Percentiles rank a stretch among this genome's conserved stretches.
These are phyloP conservation scores for Chymomyza caudatula DNA, from an alignment of 2,888 invertebrate genomes.

Conservation along the genomic window DNA sequence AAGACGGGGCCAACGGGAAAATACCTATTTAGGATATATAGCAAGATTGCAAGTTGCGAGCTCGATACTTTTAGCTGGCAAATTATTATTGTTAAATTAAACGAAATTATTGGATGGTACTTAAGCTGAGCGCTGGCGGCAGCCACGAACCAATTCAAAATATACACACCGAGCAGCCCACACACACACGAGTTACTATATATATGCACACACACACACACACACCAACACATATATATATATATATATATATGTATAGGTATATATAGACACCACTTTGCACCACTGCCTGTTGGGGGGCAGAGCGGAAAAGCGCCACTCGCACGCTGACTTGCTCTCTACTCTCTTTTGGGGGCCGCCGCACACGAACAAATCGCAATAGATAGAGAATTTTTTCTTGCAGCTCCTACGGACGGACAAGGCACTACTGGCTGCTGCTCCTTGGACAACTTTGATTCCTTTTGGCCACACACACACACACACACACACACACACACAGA, in stretches of 20 bases:
- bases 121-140: conserved; percentile 17
- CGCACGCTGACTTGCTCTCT: not conserved
- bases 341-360: conserved; percentile 63
- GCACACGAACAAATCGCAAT: conserved; percentile 73
- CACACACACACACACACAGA: conserved; percentile 22
- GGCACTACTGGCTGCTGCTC: conserved; percentile 43
- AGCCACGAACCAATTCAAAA: conserved; percentile 16
- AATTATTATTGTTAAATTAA: conserved; percentile 27
- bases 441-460: conserved; percentile 47
- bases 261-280: conserved; percentile 37
- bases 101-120: conserved; percentile 33
- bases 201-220: conserved; percentile 14
- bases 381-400: conserved; percentile 75
- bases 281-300: conserved; percentile 43
- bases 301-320: not conserved
- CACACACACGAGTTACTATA: conserved; percentile 4
- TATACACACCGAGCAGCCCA: conserved; percentile 5
- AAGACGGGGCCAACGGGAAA: not conserved
- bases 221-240: conserved; percentile 8
- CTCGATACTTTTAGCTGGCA: not conserved
- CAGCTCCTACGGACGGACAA: not conserved
- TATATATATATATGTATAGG: conserved; percentile 7
- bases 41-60: no score
- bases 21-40: no score
- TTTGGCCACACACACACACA: no score